Percentiles rank a stretch among this genome's conserved stretches.
Conservation (phyloP, 2,113 vertebrate genomes). For the Hippocampus guttulatus region DNA sequence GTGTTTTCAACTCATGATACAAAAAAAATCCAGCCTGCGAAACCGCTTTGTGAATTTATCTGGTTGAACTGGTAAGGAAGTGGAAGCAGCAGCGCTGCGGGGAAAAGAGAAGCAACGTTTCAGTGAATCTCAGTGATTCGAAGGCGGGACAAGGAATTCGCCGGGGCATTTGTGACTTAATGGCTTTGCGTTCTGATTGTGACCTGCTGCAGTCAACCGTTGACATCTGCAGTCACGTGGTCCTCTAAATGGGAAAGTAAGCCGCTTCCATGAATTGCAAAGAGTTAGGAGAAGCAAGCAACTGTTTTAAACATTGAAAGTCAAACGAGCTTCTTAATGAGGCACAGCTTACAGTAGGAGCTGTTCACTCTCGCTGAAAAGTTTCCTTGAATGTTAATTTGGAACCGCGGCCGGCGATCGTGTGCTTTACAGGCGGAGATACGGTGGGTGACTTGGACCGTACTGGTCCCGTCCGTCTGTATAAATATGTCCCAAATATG, state of each 20-base stretch:
- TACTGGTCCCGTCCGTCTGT: no score
- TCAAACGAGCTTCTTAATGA: not conserved
- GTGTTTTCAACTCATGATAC: not conserved
- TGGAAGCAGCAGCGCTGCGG: not conserved
- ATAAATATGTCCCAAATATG: no score
- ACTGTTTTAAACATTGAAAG: not conserved
- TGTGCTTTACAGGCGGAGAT: no score
- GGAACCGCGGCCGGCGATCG: no score
- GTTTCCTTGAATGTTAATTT: no score
- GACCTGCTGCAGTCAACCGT: not conserved
- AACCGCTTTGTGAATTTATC: not conserved
- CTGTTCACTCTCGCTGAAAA: no score
- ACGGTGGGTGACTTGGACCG: no score
- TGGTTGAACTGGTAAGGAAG: slow-evolving; percentile 13
- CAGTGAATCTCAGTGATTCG: slow-evolving; percentile 8
- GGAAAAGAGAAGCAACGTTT: slow-evolving; percentile 27
- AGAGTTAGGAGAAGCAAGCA: not conserved
- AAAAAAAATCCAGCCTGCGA: not conserved
- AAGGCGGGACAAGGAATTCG: not conserved
- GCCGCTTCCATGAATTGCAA: not conserved
- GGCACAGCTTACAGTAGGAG: no score
- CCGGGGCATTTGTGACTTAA: not conserved
- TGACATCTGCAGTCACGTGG: not conserved
- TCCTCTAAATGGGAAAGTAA: slow-evolving; percentile 20
- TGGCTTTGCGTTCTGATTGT: not conserved